Base-by-base conservation (phyloP, 2,113 vertebrate species). In the Epinephelus fuscoguttatus region DNA sequence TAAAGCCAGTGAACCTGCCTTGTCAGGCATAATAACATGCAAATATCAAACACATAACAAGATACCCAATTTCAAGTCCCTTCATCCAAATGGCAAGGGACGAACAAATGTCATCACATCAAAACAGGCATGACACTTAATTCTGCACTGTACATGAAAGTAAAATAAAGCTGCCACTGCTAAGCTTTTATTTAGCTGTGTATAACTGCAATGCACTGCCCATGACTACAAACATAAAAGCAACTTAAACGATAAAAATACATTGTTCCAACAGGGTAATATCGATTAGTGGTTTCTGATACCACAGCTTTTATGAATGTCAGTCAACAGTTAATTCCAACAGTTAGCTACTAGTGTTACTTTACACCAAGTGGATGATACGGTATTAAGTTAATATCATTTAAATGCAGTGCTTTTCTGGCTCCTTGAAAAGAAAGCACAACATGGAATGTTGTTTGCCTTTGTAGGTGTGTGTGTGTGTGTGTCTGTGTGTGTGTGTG, bases 301-400 rank as follows among this genome's bases (percentile, higher is more conserved):
- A 56, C 6, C 6, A 60, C 25, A 8, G 23, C 27, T 37, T 64
- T 17, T 3, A 27, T 75, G 76, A 74, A 47, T 64, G 67, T 23
- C 27, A 70, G 59, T 62, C 19, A 55, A 47, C 59, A 59, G 71
- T 68, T 77, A 55, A 89, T 76, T 60, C 40, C 17, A 88, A 62
- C 42, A 77, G 62, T 57, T 30, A 33, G 14, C 52, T 70, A 82
- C 84, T 64, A 19, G 81, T 78, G 68, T 73, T 77, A 81, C 17
- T 86, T 83, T 72, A 84, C 53, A 76, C 18, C 62, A 70, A 57
- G 62, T 75, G 61, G 75, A 89, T 77, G 71, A 50, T 67, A 23
- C 18, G 6, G 70, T 74, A 82, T 79, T 88, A 74, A 75, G 66
- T 85, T 82, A 52, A 85, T 87, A 75, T 49, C 59, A 70, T 60